Evolutionary conservation across 2,113 vertebrate genomes (phyloP).

Genomic region (Chaetodon trifascialis): DNA sequence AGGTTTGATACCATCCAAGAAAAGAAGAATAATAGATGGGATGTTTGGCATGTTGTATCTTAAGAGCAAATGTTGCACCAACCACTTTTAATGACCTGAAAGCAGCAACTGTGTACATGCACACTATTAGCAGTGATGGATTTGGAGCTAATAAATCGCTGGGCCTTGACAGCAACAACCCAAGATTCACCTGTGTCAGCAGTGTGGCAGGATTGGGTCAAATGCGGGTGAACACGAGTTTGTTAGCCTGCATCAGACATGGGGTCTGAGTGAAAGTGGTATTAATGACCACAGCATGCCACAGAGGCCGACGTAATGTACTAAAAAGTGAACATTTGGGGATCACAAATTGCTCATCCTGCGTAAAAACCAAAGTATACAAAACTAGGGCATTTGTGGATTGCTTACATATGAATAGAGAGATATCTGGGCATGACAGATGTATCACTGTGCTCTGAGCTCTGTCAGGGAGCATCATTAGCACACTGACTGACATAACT

Average conservation of each 20-base stretch:
- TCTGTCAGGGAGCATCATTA: slow-evolving; percentile 71
- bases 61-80: background rate
- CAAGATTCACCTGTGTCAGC: slow-evolving; percentile 20
- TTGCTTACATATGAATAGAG: slow-evolving; percentile 41
- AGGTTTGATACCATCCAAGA: slow-evolving; percentile 5
- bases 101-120: background rate
- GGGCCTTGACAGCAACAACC: slow-evolving; percentile 6
- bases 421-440: slow-evolving; percentile 61
- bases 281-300: slow-evolving; percentile 12
- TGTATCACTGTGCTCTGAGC: slow-evolving; percentile 54
- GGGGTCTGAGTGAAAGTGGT: background rate
- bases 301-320: background rate
- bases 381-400: slow-evolving; percentile 56
- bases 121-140: background rate
- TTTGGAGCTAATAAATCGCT: slow-evolving; percentile 4
- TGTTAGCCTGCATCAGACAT: background rate
- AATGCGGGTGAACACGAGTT: background rate
- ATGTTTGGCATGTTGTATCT: background rate
- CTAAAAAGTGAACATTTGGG: slow-evolving; percentile 31
- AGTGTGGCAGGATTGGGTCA: slow-evolving; percentile 9
- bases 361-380: slow-evolving; percentile 17
- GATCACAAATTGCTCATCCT: slow-evolving; percentile 17
- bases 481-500: slow-evolving; percentile 73
- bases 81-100: slow-evolving; percentile 21
- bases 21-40: background rate